Evolutionary conservation across 2,888 invertebrate genomes (phyloP).

Genomic region (Dendrolimus pini): DNA sequence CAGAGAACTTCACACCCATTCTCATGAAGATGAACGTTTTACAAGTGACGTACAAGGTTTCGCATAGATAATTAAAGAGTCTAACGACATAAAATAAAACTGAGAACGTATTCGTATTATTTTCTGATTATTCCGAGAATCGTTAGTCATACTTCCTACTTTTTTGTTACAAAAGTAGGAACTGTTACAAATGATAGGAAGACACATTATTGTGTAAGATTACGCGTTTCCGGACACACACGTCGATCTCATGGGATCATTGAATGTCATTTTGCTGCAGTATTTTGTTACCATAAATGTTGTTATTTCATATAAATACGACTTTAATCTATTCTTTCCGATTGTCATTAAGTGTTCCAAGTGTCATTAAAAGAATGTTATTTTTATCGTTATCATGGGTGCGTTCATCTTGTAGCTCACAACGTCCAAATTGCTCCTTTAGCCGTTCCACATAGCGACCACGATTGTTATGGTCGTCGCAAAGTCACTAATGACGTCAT

Average conservation of each 20-base stretch:
- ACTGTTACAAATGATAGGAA: constrained; percentile 35
- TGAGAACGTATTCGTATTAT: constrained; percentile 9
- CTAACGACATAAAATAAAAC: constrained; percentile 27
- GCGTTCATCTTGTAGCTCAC: too few species aligned
- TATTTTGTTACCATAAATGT: not conserved
- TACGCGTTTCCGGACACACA: constrained; percentile 53
- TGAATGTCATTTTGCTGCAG: not conserved
- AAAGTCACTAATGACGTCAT: too few species aligned
- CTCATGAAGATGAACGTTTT: constrained; percentile 3
- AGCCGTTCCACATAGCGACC: too few species aligned
- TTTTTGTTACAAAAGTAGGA: constrained; percentile 17
- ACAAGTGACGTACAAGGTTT: constrained; percentile 24
- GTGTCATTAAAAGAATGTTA: too few species aligned
- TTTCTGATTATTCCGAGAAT: constrained; percentile 47
- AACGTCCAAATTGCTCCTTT: too few species aligned
- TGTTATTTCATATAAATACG: not conserved
- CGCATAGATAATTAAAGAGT: constrained; percentile 45
- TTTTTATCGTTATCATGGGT: too few species aligned
- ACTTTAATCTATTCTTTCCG: not conserved
- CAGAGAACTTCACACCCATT: not conserved
- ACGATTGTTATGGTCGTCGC: too few species aligned
- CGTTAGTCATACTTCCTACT: constrained; percentile 36
- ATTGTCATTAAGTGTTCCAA: not conserved
- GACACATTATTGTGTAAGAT: constrained; percentile 38
- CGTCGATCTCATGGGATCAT: constrained; percentile 21